Percentiles rank a stretch among this genome's conserved stretches.
phyloP scores from a whole-genome alignment of 1,140 invertebrate species.

The Drosophila kepulauana region DNA sequence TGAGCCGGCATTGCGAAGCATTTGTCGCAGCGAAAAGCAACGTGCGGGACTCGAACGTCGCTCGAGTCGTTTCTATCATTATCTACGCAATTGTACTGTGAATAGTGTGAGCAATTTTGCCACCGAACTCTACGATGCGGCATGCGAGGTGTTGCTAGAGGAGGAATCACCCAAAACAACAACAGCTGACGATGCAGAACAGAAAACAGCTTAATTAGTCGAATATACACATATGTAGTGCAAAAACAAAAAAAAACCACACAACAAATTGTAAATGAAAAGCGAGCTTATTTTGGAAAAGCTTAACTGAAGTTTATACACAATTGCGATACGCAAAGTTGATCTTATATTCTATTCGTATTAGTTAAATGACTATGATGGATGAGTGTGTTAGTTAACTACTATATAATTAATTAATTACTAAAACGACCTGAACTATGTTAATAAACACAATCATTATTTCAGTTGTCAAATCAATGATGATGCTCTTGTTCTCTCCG shows the following conservation, averaged over 20 bases:
- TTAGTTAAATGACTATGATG: slow-evolving; percentile 44
- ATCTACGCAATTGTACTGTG: slow-evolving; percentile 84
- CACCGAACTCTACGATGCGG: slow-evolving; percentile 62
- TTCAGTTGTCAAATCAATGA: slow-evolving; percentile 18
- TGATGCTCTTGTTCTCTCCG: too few relatives aligned
- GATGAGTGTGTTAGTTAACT: slow-evolving; percentile 37
- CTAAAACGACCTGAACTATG: slow-evolving; percentile 49
- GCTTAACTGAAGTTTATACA: slow-evolving; percentile 56
- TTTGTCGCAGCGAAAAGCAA: slow-evolving; percentile 86
- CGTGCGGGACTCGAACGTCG: slow-evolving; percentile 86
- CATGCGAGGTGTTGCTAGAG: slow-evolving; percentile 60
- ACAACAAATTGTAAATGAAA: neutral
- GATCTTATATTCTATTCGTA: slow-evolving; percentile 62
- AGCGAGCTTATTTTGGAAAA: neutral
- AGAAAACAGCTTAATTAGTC: slow-evolving; percentile 20
- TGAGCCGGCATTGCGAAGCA: slow-evolving; percentile 86
- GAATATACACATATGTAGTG: slow-evolving; percentile 30
- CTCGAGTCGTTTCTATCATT: slow-evolving; percentile 87
- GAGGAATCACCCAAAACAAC: neutral
- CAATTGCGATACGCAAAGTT: slow-evolving; percentile 65
- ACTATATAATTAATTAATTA: slow-evolving; percentile 30
- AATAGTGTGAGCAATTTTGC: slow-evolving; percentile 65
- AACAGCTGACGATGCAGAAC: neutral
- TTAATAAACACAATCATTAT: slow-evolving; percentile 30
- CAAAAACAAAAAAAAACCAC: slow-evolving; percentile 12